These are phyloP conservation scores for Protomyctophum bolini DNA, from an alignment of 2,113 vertebrate species.

Conservation along the genomic window DNA sequence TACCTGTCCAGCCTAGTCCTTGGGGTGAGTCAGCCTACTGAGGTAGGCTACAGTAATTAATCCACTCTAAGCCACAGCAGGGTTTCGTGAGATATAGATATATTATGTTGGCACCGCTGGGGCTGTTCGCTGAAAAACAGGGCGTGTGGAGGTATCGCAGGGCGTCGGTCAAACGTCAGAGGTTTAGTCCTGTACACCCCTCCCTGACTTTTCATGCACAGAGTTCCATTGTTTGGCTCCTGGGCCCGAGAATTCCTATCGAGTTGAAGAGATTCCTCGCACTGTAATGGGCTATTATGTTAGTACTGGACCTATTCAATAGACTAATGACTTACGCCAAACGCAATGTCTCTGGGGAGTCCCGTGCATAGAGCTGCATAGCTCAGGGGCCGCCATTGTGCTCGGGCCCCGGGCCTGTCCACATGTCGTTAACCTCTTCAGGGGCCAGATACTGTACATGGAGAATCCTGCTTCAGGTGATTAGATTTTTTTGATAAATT, in stretches of 20 bases:
- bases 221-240: slow-evolving; percentile 68
- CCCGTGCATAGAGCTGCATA: slow-evolving; percentile 34
- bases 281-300: slow-evolving; percentile 74
- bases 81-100: slow-evolving; percentile 50
- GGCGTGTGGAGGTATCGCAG: slow-evolving; percentile 50
- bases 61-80: slow-evolving; percentile 3
- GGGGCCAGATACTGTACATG: slow-evolving; percentile 11
- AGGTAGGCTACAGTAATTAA: slow-evolving; percentile 4
- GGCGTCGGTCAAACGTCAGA: slow-evolving; percentile 61
- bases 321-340: slow-evolving; percentile 64
- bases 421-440: slow-evolving; percentile 34
- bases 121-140: slow-evolving; percentile 49
- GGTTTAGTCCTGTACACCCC: slow-evolving; percentile 38
- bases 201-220: slow-evolving; percentile 52
- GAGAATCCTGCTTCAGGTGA: slow-evolving; percentile 1
- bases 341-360: slow-evolving; percentile 65
- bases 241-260: slow-evolving; percentile 66
- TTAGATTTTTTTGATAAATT: no score
- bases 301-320: slow-evolving; percentile 65
- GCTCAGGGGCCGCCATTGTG: slow-evolving; percentile 64
- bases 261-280: slow-evolving; percentile 71
- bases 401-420: slow-evolving; percentile 14
- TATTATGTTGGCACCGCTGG: slow-evolving; percentile 27
- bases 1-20: slow-evolving; percentile 10
- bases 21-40: slow-evolving; percentile 8